Base-by-base conservation (phyloP, 1,140 invertebrate species). In the Bactericera cockerelli region DNA sequence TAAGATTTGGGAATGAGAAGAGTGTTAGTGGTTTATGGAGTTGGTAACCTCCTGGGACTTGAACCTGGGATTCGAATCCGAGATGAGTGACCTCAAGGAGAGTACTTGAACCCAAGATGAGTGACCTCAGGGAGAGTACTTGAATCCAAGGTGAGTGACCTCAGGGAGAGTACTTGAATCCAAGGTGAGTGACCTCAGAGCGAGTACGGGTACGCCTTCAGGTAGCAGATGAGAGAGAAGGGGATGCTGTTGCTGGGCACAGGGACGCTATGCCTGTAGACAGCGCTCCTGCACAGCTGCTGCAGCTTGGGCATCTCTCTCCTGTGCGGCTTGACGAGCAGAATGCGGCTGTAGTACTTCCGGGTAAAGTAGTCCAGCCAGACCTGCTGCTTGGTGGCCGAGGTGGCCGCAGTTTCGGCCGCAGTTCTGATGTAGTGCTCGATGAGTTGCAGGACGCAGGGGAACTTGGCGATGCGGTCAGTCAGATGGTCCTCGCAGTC, bases 341-440 rank as follows among this genome's bases (percentile, higher is more conserved):
- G 74, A 8, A 92, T 86, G 1, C 81, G 77, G 13, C 86, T 82
- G 66, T 85, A 84, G 22, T 81, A 76, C 59, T 81, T 76, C 6
- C 86, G 84, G 22, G 42, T 49, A n/a, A 77, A 77, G 3, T 76
- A 77, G 68, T 90, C 86, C 2, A 90, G 78, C 84, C 86, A 90
- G n/a, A 89, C 82, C 57, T 84, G 80, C 21, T 67, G 75, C 25
- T 63, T 75, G n/a, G n/a, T n/a, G 61, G 56, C 71, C 58, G 65
- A 74, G 58, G 62, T 71, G 63, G 13, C 39, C 31, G n/a, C 56
- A 58, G 59, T 24, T 8, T 19, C 26, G 22, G 38, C 59, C 66
- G 75, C 65, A 64, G 72, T 65, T 65, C 74, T 63, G 66, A 81
- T 75, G 67, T 93, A 91, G 69, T 87, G 78, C 61, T 88, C 79